phyloP scores from a whole-genome alignment of 1,140 invertebrate species.

The Metaphire vulgaris region DNA sequence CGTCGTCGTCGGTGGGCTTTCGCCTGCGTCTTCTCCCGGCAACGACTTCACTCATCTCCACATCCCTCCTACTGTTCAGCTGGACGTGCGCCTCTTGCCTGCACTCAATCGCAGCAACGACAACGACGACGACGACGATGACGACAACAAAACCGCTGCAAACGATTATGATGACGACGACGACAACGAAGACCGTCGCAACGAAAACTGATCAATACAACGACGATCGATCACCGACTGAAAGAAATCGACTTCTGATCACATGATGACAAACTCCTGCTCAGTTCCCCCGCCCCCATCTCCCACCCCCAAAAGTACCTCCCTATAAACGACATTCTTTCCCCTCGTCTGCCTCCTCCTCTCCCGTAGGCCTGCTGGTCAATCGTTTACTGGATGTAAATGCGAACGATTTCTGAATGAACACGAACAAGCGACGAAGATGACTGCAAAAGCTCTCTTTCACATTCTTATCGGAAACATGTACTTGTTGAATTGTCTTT shows the following conservation, averaged over 20 bases:
- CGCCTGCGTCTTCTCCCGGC: background rate
- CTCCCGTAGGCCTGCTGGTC: background rate
- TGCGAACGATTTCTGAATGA: no score
- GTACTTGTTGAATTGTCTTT: background rate
- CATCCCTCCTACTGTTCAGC: background rate
- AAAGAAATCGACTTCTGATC: no score
- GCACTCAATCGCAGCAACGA: background rate
- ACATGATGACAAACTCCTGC: background rate
- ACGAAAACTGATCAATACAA: background rate
- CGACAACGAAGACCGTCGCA: background rate
- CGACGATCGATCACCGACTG: background rate
- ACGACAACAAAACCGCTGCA: background rate
- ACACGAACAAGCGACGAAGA: no score
- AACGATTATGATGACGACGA: background rate
- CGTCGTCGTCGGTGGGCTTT: background rate
- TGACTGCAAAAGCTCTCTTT: no score
- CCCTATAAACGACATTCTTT: background rate
- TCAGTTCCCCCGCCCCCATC: background rate
- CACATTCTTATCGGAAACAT: background rate
- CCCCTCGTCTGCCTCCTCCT: background rate
- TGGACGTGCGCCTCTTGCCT: background rate
- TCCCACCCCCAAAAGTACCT: background rate
- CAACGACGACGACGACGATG: background rate
- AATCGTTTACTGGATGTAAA: background rate
- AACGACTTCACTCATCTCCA: background rate